These are phyloP conservation scores for Chascanopsetta lugubris DNA, from an alignment of 2,113 vertebrate species.

Conservation along the genomic window DNA sequence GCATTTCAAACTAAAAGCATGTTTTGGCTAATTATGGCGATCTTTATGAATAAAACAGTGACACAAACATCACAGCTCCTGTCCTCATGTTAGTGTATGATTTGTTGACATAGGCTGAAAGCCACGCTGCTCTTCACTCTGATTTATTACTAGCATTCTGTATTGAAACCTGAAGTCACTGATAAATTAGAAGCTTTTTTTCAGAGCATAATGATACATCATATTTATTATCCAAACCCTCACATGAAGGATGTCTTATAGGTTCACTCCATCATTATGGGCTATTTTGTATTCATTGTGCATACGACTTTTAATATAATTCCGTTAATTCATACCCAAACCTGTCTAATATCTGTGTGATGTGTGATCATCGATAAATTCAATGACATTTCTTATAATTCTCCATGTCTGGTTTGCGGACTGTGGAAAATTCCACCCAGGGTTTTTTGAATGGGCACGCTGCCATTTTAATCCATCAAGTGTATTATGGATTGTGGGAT, in stretches of 20 bases:
- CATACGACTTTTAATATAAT: conserved; percentile 2
- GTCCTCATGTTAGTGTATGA: not conserved
- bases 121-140: not conserved
- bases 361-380: conserved; percentile 23
- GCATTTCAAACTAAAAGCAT: too few species aligned
- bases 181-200: conserved; percentile 9
- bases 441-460: conserved; percentile 51
- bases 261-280: not conserved
- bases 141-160: not conserved
- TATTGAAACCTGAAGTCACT: not conserved
- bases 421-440: conserved; percentile 11
- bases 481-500: conserved; percentile 60
- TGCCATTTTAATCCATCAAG: conserved; percentile 77
- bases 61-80: not conserved
- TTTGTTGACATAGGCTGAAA: not conserved
- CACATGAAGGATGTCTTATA: not conserved
- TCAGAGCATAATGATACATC: not conserved
- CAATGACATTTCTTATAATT: conserved; percentile 3
- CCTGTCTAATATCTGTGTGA: not conserved
- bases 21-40: too few species aligned
- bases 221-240: not conserved
- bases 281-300: conserved; percentile 7
- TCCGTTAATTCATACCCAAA: not conserved
- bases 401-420: not conserved
- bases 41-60: too few species aligned